A percentile compares a stretch with the other conserved stretches of the same genome.
These are phyloP conservation scores for Scelioninae gen. 1 DNA, from an alignment of 2,888 invertebrate genomes.

Conservation along the genomic window DNA sequence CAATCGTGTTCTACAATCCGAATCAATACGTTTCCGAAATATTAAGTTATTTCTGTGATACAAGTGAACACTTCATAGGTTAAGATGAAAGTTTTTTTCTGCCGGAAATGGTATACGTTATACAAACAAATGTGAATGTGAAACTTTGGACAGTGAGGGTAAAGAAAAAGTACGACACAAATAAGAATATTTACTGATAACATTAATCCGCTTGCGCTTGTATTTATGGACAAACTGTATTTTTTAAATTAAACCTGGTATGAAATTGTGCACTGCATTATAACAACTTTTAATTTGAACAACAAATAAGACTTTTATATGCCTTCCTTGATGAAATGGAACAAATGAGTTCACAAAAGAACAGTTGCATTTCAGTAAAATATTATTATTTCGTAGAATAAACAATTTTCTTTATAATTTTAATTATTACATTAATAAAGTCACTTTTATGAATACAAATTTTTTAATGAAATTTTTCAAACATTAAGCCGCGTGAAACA, in stretches of 20 bases:
- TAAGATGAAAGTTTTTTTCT: too few relatives aligned
- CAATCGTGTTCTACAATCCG: background rate
- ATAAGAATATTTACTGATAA: conserved; percentile 31
- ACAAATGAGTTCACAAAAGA: background rate
- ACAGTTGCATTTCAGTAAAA: background rate
- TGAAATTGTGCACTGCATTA: background rate
- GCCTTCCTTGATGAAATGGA: too few relatives aligned
- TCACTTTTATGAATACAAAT: too few relatives aligned
- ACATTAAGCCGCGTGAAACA: too few relatives aligned
- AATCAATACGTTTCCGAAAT: background rate
- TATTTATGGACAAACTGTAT: conserved; percentile 18
- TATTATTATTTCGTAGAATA: too few relatives aligned
- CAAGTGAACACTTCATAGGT: too few relatives aligned
- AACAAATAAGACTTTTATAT: background rate
- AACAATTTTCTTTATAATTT: too few relatives aligned
- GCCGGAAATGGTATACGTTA: too few relatives aligned
- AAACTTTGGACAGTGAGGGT: background rate
- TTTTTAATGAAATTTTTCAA: too few relatives aligned
- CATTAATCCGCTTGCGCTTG: conserved; percentile 21
- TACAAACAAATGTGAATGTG: background rate
- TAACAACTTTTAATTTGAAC: conserved; percentile 8
- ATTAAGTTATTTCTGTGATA: background rate
- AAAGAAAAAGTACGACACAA: conserved; percentile 8
- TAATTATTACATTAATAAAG: too few relatives aligned
- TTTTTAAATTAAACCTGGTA: conserved; percentile 1